phyloP scores from a whole-genome alignment of 2,113 vertebrate species.

The Hippocampus barbouri region DNA sequence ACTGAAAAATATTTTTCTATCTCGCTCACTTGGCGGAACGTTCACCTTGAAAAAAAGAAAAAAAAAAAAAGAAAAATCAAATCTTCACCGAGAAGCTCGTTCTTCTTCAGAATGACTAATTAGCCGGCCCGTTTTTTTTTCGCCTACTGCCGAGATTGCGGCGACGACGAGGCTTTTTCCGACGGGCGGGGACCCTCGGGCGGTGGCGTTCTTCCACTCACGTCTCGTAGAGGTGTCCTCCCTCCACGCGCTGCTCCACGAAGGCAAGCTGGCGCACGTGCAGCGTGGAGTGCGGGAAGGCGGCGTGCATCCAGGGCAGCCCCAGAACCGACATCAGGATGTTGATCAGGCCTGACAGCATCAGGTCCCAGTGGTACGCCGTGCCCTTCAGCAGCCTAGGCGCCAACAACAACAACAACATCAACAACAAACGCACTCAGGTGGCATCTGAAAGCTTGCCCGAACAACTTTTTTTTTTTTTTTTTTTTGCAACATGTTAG shows the following conservation, averaged over 20 bases:
- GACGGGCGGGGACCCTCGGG: too few relatives aligned
- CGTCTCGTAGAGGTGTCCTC: slow-evolving; percentile 96
- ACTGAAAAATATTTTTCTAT: too few relatives aligned
- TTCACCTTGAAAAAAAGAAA: too few relatives aligned
- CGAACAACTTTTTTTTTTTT: neutral
- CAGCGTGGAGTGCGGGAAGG: slow-evolving; percentile 93
- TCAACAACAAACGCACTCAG: neutral
- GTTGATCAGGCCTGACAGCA: slow-evolving; percentile 93
- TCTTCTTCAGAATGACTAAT: too few relatives aligned
- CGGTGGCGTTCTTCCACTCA: slow-evolving; percentile 66
- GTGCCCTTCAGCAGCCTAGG: slow-evolving; percentile 93
- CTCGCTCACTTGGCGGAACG: too few relatives aligned
- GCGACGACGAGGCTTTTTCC: too few relatives aligned
- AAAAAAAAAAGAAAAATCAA: too few relatives aligned
- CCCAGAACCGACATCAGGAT: slow-evolving; percentile 89
- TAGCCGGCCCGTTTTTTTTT: too few relatives aligned
- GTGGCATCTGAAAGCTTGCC: too few relatives aligned
- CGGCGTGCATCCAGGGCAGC: slow-evolving; percentile 95
- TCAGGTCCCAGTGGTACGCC: slow-evolving; percentile 98
- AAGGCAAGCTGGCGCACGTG: slow-evolving; percentile 93
- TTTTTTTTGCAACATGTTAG: too few relatives aligned
- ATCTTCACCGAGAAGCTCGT: neutral
- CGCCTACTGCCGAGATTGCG: too few relatives aligned
- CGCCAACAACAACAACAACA: slow-evolving; percentile 3
- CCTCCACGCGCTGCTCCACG: slow-evolving; percentile 93